Evolutionary conservation across 2,113 vertebrate species (phyloP).

Genomic region (Beaufortia kweichowensis): DNA sequence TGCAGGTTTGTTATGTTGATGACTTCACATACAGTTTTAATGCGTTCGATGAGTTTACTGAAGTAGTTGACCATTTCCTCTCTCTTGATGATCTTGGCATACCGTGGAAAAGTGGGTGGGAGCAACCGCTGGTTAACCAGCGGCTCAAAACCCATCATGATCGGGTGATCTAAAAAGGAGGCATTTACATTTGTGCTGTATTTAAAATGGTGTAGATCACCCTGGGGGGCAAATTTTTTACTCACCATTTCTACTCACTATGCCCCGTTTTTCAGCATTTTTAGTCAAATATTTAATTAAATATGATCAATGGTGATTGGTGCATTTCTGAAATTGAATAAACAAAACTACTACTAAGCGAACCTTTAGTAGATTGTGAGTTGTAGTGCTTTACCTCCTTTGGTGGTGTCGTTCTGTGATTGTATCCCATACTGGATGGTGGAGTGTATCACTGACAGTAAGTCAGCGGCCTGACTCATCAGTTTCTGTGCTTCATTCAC

Average conservation of each 20-base stretch:
- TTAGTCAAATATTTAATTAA: no score
- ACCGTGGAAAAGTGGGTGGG: constrained; percentile 96
- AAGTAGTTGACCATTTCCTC: constrained; percentile 99
- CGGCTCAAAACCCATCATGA: constrained; percentile 99
- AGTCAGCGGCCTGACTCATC: constrained; percentile 89
- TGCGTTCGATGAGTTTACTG: constrained; percentile 92
- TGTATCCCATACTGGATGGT: constrained; percentile 93
- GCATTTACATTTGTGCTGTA: no score
- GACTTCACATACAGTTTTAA: constrained; percentile 97
- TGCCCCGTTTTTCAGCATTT: no score
- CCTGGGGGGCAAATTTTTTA: no score
- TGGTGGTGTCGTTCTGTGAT: constrained; percentile 97
- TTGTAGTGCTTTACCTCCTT: constrained; percentile 84
- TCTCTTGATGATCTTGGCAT: constrained; percentile 98
- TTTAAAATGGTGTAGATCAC: no score
- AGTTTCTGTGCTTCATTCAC: constrained; percentile 96
- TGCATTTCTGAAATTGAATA: no score
- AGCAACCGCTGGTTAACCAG: constrained; percentile 97
- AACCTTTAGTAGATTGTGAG: no score
- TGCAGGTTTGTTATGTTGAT: constrained; percentile 95
- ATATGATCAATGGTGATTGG: no score
- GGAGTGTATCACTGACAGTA: constrained; percentile 90
- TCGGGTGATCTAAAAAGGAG: constrained; percentile 86
- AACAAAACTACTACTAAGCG: no score
- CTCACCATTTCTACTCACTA: no score